Evolutionary conservation across 2,888 invertebrate species (phyloP), one percentile per base, ranked within the genome.

Genomic region (Scrobipalpa costella): DNA sequence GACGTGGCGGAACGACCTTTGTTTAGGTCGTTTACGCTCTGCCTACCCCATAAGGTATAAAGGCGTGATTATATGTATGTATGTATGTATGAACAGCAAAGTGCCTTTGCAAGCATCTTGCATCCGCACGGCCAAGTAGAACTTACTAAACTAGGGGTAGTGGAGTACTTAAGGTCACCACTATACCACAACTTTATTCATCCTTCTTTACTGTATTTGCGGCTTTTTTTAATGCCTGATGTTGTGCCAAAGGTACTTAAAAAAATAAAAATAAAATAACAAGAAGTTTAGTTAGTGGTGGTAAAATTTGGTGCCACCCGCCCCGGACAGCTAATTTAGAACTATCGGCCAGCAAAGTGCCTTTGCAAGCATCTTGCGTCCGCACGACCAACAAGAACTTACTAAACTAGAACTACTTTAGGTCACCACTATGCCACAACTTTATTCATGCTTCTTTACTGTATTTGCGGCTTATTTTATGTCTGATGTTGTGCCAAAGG

Each of bases 291-390:
- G 3, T 9, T 13, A 40, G 40, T 19, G 13, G 1, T 27, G 52
- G 13, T 58, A 19, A 58, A 15, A 1, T 6, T n/a, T 27, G 7
- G 80, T 82, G 72, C n/a, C 63, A 75, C 72, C 68, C 47, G 68
- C 64, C 69, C 67, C 55, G 17, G 6, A 34, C 61, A 69, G 83
- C 81, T 88, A 88, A 90, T 88, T 89, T 88, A 80, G 84, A 83
- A 88, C 84, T 85, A 88, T 88, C 78, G 85, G 80, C 73, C 81
- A 79, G 85, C 77, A 86, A 90, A 90, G 90, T 90, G 90, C 83
- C 73, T 69, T 68, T 70, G 69, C 67, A 67, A 77, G 76, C 85
- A 77, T 88, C 85, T 85, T 83, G 82, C 75, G 78, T 77, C 77
- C 77, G 72, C 73, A 77, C 70, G 71, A 65, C 67, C 67, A 63